Evolutionary conservation across 23 tunicate genomes (phyloP), one percentile per base, ranked within the genome.

Genomic region (Botrylloides violaceus): DNA sequence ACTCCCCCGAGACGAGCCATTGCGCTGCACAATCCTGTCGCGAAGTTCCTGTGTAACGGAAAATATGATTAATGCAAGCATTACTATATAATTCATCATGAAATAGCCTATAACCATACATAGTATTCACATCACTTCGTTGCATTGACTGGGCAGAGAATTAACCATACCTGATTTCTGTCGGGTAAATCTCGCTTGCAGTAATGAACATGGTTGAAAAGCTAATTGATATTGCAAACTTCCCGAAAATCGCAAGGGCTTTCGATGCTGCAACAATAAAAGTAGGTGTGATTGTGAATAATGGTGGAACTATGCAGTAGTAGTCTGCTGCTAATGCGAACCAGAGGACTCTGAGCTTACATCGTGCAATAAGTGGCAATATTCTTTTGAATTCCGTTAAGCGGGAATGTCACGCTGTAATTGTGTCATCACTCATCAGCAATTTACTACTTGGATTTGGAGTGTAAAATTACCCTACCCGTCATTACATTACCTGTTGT

Each of bases 401-500:
- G n/a, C n/a, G n/a, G n/a, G n/a, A n/a, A n/a, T n/a, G n/a, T n/a
- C n/a, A n/a, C n/a, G n/a, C n/a, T n/a, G n/a, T n/a, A n/a, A n/a
- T n/a, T n/a, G n/a, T n/a, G n/a, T n/a, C n/a, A n/a, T n/a, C n/a
- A n/a, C n/a, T n/a, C n/a, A n/a, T n/a, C n/a, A n/a, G n/a, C n/a
- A 47, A 12, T 47, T 47, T 47, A 47, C 12, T 12, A 47, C 18
- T 47, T 12, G 18, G 12, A 12, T 47, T 12, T 47, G 55, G 18
- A 47, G 18, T 47, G 12, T 12, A 47, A 47, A 22, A 60, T 21
- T 25, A 60, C 25, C 65, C 1, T 20, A 26, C 0, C 36, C n/a
- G n/a, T n/a, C n/a, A n/a, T n/a, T 7, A 43, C 32, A 61, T 73
- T 34, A 81, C 96, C 81, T 77, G 70, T 77, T 29, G 87, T 79